Conservation (phyloP, 2,797 vertebrate species). For the Clarias pachynema region DNA sequence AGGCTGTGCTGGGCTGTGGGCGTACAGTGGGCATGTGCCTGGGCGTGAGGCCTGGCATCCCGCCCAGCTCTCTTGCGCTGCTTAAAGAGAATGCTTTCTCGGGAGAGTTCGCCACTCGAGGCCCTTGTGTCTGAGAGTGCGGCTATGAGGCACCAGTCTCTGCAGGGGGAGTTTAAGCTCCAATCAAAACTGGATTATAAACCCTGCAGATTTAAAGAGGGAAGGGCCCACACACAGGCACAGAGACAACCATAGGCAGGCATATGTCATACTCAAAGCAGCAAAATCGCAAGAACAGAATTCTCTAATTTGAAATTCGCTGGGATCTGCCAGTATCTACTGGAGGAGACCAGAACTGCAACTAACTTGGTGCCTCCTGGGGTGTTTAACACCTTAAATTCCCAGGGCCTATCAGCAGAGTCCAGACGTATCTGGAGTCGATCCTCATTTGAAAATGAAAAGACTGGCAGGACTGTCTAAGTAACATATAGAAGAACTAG, state of each 20-base stretch:
- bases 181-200: conserved; percentile 70
- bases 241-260: conserved; percentile 49
- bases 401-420: not conserved
- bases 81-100: conserved; percentile 53
- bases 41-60: conserved; percentile 70
- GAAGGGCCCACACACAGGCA: conserved; percentile 60
- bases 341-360: not conserved
- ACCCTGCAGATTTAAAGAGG: conserved; percentile 60
- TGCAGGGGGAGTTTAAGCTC: conserved; percentile 64
- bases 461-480: not conserved
- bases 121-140: conserved; percentile 60
- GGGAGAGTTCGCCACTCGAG: conserved; percentile 44
- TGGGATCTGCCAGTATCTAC: conserved; percentile 46
- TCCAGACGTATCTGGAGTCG: not conserved
- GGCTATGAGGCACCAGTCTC: conserved; percentile 60
- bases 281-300: conserved; percentile 28
- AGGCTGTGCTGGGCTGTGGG: conserved; percentile 64
- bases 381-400: not conserved
- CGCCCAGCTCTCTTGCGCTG: conserved; percentile 47
- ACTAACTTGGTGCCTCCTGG: not conserved
- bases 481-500: not conserved
- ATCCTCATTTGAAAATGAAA: too few relatives aligned
- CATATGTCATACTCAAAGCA: conserved; percentile 52
- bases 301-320: conserved; percentile 46
- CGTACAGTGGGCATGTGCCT: conserved; percentile 72